Conservation (phyloP, 1,140 invertebrate genomes). For the Intoshia linei region DNA sequence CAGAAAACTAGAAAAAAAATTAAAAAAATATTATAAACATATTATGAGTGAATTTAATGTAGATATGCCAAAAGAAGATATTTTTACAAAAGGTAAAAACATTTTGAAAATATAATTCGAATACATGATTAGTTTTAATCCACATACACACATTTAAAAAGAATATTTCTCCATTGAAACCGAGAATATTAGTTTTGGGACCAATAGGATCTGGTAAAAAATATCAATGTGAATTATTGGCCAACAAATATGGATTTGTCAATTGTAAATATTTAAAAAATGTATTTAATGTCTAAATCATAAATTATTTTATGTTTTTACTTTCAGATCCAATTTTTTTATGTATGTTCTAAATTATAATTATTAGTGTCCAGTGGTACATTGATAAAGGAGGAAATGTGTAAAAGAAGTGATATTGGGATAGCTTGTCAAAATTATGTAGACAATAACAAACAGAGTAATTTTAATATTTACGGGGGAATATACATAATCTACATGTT, state of each 20-base stretch:
- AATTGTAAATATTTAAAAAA: conserved; percentile 11
- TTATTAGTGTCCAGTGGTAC: not conserved
- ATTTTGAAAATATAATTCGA: not conserved
- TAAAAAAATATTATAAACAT: conserved; percentile 12
- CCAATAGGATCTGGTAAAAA: conserved; percentile 19
- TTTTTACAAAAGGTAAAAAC: conserved; percentile 17
- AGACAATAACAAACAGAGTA: too few species aligned
- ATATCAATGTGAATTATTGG: conserved; percentile 16
- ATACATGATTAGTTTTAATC: conserved; percentile 10
- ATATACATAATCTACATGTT: conserved; percentile 1
- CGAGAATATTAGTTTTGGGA: conserved; percentile 19
- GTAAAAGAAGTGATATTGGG: not conserved
- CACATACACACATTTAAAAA: conserved; percentile 14
- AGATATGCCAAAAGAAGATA: conserved; percentile 22
- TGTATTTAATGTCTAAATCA: not conserved
- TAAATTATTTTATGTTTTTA: too few species aligned
- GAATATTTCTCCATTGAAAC: conserved; percentile 17
- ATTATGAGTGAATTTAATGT: conserved; percentile 17
- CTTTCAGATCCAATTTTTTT: too few species aligned
- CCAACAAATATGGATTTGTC: conserved; percentile 22
- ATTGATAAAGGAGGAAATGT: not conserved
- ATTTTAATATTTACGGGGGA: not conserved
- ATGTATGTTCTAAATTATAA: not conserved
- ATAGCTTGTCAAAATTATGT: conserved; percentile 1
- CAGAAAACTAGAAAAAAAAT: conserved; percentile 15